Conservation (phyloP, 2,888 invertebrate species). For the Eledona agricola region DNA sequence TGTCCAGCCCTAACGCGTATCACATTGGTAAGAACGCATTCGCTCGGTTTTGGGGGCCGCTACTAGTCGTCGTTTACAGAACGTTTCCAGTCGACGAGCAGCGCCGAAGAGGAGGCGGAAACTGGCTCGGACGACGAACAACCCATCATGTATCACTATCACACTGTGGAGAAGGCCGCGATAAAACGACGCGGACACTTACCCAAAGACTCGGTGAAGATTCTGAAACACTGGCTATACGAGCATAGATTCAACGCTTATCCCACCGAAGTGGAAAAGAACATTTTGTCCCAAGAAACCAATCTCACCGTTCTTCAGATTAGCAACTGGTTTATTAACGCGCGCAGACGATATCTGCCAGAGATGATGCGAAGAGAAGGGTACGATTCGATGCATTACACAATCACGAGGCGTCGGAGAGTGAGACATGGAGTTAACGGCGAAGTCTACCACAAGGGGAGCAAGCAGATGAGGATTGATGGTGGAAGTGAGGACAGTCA, state of each 20-base stretch:
- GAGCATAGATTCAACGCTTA: slow-evolving; percentile 62
- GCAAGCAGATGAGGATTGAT: slow-evolving; percentile 53
- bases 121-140: slow-evolving; percentile 52
- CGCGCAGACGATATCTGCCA: slow-evolving; percentile 58
- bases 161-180: slow-evolving; percentile 48
- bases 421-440: slow-evolving; percentile 45
- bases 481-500: slow-evolving; percentile 55
- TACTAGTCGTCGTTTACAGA: slow-evolving; percentile 20
- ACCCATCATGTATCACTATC: slow-evolving; percentile 49
- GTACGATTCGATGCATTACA: slow-evolving; percentile 60
- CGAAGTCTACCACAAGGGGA: slow-evolving; percentile 50
- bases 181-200: slow-evolving; percentile 58
- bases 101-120: slow-evolving; percentile 54
- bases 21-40: slow-evolving; percentile 44
- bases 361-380: slow-evolving; percentile 62
- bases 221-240: slow-evolving; percentile 60
- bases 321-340: slow-evolving; percentile 63
- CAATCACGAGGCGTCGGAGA: slow-evolving; percentile 58
- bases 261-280: slow-evolving; percentile 62
- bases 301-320: slow-evolving; percentile 61
- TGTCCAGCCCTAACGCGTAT: slow-evolving; percentile 47
- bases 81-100: slow-evolving; percentile 51
- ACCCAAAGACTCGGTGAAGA: slow-evolving; percentile 61
- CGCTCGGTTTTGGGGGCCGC: slow-evolving; percentile 36
- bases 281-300: slow-evolving; percentile 60